Evolutionary conservation across 1,140 invertebrate species (phyloP), one percentile per base, ranked within the genome.

Genomic region (Hirudo medicinalis): DNA sequence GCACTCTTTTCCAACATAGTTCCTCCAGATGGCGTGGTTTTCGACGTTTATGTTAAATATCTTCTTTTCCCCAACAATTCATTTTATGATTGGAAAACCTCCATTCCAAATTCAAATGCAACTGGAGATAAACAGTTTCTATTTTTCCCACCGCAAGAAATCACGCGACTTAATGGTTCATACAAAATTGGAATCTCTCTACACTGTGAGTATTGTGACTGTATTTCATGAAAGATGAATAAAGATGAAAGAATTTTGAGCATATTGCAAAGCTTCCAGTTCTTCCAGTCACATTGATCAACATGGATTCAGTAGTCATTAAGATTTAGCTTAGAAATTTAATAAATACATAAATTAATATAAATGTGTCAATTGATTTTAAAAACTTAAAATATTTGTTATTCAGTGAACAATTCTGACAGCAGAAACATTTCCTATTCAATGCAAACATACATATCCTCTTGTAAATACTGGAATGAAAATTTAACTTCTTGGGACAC

Each of bases 391-490:
- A 32, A 25, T 6, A 63, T 63, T 63, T 63, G 57, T 63, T n/a
- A 25, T 63, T 20, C 17, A 22, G 29, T n/a, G 11, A 63, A 63
- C 8, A 25, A 63, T 15, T 63, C 57, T 0, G 72, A 69, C n/a
- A 71, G 73, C 27, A 76, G 75, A 25, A 78, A 78, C 49, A 75
- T 76, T 57, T 77, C 76, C 22, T 80, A 79, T 71, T 75, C 73
- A 0, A 74, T 77, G 25, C 75, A 76, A 17, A 74, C 77, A 63
- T 78, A 77, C 27, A 70, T 77, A 0, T 77, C 79, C 19, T 77
- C 77, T 15, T 82, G 81, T 74, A 76, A 78, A n/a, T 81, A 78
- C 75, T 82, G 78, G 79, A 77, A 81, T 69, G 78, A 78, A 36
- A 75, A 74, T 36, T 77, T 75, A 29, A 75, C 79, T 49, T 75